phyloP scores from a whole-genome alignment of 2,113 vertebrate genomes.

The Notarius lentiginosus region DNA sequence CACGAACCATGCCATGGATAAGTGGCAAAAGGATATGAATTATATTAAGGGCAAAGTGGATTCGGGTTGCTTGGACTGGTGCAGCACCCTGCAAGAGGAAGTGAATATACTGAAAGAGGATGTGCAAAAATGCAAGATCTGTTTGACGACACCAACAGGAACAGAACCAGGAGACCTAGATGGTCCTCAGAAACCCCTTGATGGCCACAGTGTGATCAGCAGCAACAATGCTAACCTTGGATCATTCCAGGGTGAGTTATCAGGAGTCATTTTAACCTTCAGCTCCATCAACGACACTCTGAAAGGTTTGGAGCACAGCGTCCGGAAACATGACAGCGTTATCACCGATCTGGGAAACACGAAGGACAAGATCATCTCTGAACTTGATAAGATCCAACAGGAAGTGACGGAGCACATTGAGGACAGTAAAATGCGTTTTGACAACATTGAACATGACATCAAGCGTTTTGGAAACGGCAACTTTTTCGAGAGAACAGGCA shows the following conservation, averaged over 20 bases:
- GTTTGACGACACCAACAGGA: conserved; percentile 56
- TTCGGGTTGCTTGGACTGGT: conserved; percentile 71
- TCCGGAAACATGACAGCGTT: conserved; percentile 84
- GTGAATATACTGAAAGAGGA: conserved; percentile 72
- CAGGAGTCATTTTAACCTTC: conserved; percentile 79
- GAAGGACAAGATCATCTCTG: conserved; percentile 87
- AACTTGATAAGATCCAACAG: conserved; percentile 87
- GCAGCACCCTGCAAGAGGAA: conserved; percentile 72
- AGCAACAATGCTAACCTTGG: conserved; percentile 77
- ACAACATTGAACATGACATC: conserved; percentile 68
- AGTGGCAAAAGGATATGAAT: conserved; percentile 68
- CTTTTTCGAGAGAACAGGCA: conserved; percentile 63
- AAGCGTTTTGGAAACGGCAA: conserved; percentile 62
- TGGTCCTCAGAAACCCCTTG: conserved; percentile 74
- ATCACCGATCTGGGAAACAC: conserved; percentile 80
- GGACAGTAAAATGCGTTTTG: conserved; percentile 77
- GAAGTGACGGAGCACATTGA: conserved; percentile 78
- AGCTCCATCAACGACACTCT: conserved; percentile 85
- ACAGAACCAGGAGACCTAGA: conserved; percentile 35
- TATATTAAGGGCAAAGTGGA: conserved; percentile 60
- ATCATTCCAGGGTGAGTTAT: conserved; percentile 81
- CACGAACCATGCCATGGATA: conserved; percentile 71
- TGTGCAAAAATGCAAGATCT: conserved; percentile 67
- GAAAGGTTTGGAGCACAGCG: conserved; percentile 79
- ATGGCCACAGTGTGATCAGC: conserved; percentile 84